Evolutionary conservation across 2,113 vertebrate species (phyloP).

Genomic region (Vimba vimba): DNA sequence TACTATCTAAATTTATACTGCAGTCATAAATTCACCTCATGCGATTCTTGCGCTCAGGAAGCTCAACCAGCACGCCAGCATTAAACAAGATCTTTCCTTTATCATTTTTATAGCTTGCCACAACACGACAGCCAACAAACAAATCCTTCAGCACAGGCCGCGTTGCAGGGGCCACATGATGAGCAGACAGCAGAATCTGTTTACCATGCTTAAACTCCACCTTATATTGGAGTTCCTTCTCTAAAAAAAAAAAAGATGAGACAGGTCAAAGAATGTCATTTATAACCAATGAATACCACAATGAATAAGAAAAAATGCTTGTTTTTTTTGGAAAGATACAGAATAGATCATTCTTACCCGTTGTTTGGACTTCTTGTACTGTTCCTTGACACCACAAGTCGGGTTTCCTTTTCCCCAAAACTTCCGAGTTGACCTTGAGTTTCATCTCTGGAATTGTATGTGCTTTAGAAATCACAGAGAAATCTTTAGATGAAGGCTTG

Average conservation of each 20-base stretch:
- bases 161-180: conserved; percentile 85
- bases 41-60: conserved; percentile 86
- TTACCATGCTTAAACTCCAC: conserved; percentile 85
- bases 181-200: conserved; percentile 85
- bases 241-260: conserved; percentile 61
- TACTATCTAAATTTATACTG: background rate
- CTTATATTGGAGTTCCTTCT: conserved; percentile 81
- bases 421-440: conserved; percentile 78
- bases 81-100: conserved; percentile 79
- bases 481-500: background rate
- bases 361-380: conserved; percentile 79
- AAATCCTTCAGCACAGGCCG: conserved; percentile 74
- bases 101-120: conserved; percentile 76
- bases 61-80: conserved; percentile 85
- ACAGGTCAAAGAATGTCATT: background rate
- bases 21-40: conserved; percentile 78
- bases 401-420: conserved; percentile 81
- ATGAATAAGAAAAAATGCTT: background rate
- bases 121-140: conserved; percentile 85
- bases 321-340: background rate
- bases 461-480: conserved; percentile 26
- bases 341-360: conserved; percentile 69
- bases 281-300: background rate
- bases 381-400: conserved; percentile 79
- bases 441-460: conserved; percentile 68